Percentiles rank a stretch among this genome's conserved stretches.
Evolutionary conservation across 1,140 invertebrate species (phyloP).

Genomic region (Notospermus geniculatus): DNA sequence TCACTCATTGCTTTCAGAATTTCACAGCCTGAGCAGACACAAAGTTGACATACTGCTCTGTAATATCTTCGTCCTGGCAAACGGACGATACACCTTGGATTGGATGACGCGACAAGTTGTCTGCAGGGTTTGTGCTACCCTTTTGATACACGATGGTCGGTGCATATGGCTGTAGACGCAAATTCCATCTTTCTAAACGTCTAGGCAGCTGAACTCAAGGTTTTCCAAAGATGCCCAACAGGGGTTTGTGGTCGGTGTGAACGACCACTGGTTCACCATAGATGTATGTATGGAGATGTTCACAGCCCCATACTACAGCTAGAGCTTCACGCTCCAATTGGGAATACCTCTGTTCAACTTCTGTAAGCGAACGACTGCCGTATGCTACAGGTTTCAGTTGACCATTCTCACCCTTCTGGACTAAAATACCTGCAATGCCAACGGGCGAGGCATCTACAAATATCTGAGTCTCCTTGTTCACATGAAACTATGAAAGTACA

Average conservation of each 20-base stretch:
- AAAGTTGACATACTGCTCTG: slow-evolving; percentile 3
- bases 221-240: slow-evolving; percentile 28
- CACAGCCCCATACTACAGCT: slow-evolving; percentile 35
- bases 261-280: slow-evolving; percentile 33
- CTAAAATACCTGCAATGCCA: too few species aligned
- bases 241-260: slow-evolving; percentile 42
- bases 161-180: slow-evolving; percentile 19
- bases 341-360: slow-evolving; percentile 48
- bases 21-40: background rate
- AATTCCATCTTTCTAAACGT: slow-evolving; percentile 24
- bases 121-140: background rate
- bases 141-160: background rate
- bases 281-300: slow-evolving; percentile 36
- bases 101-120: background rate
- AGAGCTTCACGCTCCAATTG: slow-evolving; percentile 55
- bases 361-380: slow-evolving; percentile 37
- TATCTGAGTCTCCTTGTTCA: too few species aligned
- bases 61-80: background rate
- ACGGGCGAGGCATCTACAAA: too few species aligned
- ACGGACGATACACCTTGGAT: too few species aligned
- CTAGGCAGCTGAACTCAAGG: slow-evolving; percentile 21
- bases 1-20: background rate
- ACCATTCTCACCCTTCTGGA: slow-evolving; percentile 22
- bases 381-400: slow-evolving; percentile 37
- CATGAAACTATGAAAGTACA: too few species aligned